phyloP scores from a whole-genome alignment of 2,888 invertebrate species.

The Cancer borealis region DNA sequence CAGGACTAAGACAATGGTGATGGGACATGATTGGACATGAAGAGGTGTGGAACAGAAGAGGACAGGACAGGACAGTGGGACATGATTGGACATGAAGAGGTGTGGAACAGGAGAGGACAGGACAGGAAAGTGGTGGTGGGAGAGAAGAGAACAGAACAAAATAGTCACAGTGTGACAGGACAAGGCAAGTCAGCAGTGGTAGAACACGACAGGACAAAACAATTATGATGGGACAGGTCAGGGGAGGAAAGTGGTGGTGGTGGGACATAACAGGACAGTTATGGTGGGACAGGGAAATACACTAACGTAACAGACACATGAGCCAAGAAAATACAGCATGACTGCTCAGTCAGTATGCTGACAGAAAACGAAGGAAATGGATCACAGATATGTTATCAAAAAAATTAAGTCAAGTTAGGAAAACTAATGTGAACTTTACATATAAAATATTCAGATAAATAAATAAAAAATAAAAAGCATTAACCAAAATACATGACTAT shows the following conservation, averaged over 20 bases:
- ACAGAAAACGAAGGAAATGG: neutral
- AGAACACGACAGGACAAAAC: neutral
- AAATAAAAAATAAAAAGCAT: neutral
- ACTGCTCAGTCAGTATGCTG: slow-evolving; percentile 25
- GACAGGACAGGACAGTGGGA: neutral
- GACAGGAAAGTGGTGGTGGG: neutral
- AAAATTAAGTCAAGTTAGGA: neutral
- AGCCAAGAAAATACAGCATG: slow-evolving; percentile 4
- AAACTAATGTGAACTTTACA: neutral
- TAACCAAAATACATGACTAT: neutral
- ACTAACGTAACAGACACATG: slow-evolving; percentile 41
- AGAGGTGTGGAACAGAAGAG: neutral
- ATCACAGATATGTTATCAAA: slow-evolving; percentile 8
- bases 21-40: neutral
- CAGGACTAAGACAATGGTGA: slow-evolving; percentile 22
- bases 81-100: neutral
- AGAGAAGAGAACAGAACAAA: neutral
- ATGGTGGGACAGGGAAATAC: slow-evolving; percentile 16
- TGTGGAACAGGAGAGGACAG: neutral
- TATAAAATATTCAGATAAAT: neutral
- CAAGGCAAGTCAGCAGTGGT: neutral
- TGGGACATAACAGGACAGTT: neutral
- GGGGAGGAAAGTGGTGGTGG: neutral
- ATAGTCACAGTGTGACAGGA: neutral
- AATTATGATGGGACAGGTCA: slow-evolving; percentile 14